Conservation (phyloP, 2,797 vertebrate genomes). For the Trachops cirrhosus region DNA sequence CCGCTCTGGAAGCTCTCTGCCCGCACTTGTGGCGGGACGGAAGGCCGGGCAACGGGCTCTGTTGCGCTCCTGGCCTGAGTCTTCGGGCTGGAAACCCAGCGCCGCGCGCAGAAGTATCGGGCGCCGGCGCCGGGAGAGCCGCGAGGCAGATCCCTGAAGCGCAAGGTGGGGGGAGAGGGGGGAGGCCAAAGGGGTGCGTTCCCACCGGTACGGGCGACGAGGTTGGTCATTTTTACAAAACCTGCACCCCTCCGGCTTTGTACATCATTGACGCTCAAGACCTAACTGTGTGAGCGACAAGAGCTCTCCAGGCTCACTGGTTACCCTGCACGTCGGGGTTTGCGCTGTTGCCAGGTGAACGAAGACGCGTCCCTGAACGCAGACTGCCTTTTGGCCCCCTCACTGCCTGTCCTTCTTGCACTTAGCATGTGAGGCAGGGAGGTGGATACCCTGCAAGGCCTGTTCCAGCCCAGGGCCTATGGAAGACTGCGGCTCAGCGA, state of each 20-base stretch:
- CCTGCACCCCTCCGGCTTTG: background rate
- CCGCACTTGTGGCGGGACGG: background rate
- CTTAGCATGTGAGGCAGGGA: background rate
- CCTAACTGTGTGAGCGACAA: rapidly evolving
- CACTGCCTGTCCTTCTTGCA: too few relatives aligned
- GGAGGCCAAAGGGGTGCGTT: background rate
- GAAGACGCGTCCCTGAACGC: background rate
- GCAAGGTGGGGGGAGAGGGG: rapidly evolving
- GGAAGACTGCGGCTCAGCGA: background rate
- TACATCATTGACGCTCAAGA: rapidly evolving
- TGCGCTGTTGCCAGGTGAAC: rapidly evolving
- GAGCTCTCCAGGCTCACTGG: background rate
- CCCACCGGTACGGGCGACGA: rapidly evolving
- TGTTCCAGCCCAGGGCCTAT: background rate
- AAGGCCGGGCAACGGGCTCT: background rate
- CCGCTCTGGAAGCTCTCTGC: background rate
- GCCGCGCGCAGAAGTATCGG: background rate
- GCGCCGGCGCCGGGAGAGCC: rapidly evolving
- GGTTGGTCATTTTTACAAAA: background rate
- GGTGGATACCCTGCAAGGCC: background rate
- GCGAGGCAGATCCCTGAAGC: background rate
- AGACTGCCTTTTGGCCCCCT: background rate
- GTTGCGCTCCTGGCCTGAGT: rapidly evolving
- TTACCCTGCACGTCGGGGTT: rapidly evolving
- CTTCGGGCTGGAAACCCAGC: background rate